These are phyloP conservation scores for Danio rerio DNA, from an alignment of 2,113 vertebrate species.

Conservation along the genomic window GRCz12tu NC_133176.1:48236501-48237000, in stretches of 20 bases:
- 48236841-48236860: neutral
- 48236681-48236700: neutral
- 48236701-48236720: neutral
- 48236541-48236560: neutral
- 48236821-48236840: conserved; percentile 2
- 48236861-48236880: neutral
- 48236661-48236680: neutral
- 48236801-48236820: neutral
- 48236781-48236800: neutral
- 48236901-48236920: conserved; percentile 23
- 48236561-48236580: conserved; percentile 66
- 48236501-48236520: no score
- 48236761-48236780: neutral
- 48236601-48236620: conserved; percentile 74
- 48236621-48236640: conserved; percentile 72
- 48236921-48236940: conserved; percentile 14
- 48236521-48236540: neutral
- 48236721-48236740: neutral
- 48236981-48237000: conserved; percentile 42
- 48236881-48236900: neutral
- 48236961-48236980: neutral
- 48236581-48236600: conserved; percentile 70
- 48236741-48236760: conserved; percentile 20
- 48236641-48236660: conserved; percentile 60
- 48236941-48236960: neutral